Conservation (phyloP, 1,140 invertebrate species). For the Thaumatotibia leucotreta region DNA sequence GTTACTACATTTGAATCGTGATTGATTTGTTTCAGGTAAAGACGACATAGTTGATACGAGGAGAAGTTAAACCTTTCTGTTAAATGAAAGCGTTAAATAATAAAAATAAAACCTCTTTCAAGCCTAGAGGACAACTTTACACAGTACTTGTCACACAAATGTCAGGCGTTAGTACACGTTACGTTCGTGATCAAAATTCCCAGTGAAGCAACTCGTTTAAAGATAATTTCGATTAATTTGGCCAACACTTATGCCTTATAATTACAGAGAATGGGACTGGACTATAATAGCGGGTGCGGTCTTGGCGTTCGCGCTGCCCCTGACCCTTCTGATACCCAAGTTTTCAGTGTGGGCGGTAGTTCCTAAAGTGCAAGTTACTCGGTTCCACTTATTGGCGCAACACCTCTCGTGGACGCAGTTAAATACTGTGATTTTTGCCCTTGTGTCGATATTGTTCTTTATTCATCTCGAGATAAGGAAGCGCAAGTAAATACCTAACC, state of each 20-base stretch:
- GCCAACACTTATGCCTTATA: conserved; percentile 35
- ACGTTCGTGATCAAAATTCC: neutral
- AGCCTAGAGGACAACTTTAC: neutral
- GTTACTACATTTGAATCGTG: no score
- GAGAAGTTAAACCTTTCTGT: no score
- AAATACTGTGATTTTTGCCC: conserved; percentile 33
- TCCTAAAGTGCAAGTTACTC: conserved; percentile 47
- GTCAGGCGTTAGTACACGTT: neutral
- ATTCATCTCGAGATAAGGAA: conserved; percentile 58
- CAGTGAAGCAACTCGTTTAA: neutral
- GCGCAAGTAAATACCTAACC: conserved; percentile 41
- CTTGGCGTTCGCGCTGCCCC: conserved; percentile 48
- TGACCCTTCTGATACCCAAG: conserved; percentile 49
- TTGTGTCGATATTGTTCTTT: conserved; percentile 48
- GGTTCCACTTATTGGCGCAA: conserved; percentile 46
- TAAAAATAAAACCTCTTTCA: neutral
- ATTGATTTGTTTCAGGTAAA: no score
- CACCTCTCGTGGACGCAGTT: conserved; percentile 49
- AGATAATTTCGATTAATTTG: neutral
- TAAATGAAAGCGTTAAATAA: no score
- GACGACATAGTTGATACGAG: no score
- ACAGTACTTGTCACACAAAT: neutral
- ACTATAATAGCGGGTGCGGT: conserved; percentile 33
- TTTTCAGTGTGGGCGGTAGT: conserved; percentile 57
- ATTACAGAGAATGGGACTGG: conserved; percentile 40